Conservation (phyloP, 2,888 invertebrate species). For the Watsonalla binaria region DNA sequence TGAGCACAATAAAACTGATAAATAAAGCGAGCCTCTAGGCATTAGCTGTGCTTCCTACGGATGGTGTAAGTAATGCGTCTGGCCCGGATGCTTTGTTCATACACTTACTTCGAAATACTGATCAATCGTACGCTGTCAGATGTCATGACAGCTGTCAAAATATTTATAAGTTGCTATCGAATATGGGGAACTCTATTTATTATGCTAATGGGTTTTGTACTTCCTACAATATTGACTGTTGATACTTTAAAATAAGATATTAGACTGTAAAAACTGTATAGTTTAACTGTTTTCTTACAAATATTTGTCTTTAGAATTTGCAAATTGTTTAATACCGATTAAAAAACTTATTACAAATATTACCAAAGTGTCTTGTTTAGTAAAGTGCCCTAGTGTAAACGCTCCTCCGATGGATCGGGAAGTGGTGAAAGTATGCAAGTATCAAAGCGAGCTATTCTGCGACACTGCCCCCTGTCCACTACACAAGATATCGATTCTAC, state of each 20-base stretch:
- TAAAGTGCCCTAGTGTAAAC: slow-evolving; percentile 33
- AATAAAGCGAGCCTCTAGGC: slow-evolving; percentile 43
- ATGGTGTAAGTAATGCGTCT: slow-evolving; percentile 44
- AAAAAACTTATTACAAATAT: slow-evolving; percentile 10
- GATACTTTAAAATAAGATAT: no score
- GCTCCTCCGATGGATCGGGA: slow-evolving; percentile 54
- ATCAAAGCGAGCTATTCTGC: slow-evolving; percentile 53
- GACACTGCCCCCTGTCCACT: slow-evolving; percentile 71
- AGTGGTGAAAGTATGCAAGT: slow-evolving; percentile 73
- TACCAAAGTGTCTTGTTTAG: slow-evolving; percentile 25
- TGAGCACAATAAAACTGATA: slow-evolving; percentile 29
- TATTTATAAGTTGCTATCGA: not conserved
- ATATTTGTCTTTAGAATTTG: no score
- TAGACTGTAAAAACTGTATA: no score
- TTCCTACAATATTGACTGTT: no score
- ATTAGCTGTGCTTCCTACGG: slow-evolving; percentile 47
- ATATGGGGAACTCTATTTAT: no score
- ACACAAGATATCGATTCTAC: slow-evolving; percentile 24
- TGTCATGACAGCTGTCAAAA: slow-evolving; percentile 1
- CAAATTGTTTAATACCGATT: not conserved
- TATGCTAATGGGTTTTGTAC: no score
- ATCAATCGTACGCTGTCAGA: not conserved
- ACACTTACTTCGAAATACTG: slow-evolving; percentile 15
- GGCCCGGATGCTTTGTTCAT: slow-evolving; percentile 29
- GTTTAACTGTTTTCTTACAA: no score